Percentiles rank a stretch among this genome's conserved stretches.
phyloP scores from a whole-genome alignment of 2,113 vertebrate genomes.

The Rhea pennata region DNA sequence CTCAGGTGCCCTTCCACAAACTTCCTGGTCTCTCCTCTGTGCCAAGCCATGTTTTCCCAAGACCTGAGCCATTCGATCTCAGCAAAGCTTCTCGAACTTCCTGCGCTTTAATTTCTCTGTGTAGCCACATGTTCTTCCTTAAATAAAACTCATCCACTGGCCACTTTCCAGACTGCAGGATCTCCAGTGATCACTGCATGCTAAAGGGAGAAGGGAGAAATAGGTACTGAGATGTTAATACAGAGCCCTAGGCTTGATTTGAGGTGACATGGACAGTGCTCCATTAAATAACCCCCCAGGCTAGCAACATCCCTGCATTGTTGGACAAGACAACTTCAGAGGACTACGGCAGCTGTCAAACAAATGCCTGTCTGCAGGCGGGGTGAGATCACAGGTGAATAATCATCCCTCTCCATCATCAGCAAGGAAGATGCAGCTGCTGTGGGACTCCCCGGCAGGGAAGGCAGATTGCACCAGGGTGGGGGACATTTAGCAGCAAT shows the following conservation, averaged over 20 bases:
- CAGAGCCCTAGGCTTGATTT: not conserved
- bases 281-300: not conserved
- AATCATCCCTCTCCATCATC: not conserved
- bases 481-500: not conserved
- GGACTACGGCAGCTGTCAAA: not conserved
- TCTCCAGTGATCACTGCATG: not conserved
- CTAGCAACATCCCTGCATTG: not conserved
- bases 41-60: fast-evolving
- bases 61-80: fast-evolving
- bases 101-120: not conserved
- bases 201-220: not conserved
- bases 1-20: not conserved
- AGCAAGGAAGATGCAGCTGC: not conserved
- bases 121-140: not conserved
- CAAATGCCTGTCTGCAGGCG: not conserved
- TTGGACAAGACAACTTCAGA: not conserved
- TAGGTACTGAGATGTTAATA: not conserved
- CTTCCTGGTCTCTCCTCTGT: not conserved
- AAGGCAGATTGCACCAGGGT: not conserved
- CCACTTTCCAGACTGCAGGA: not conserved
- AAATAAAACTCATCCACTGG: not conserved
- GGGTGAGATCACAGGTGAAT: not conserved
- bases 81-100: not conserved
- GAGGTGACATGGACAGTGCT: not conserved
- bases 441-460: not conserved